phyloP scores from a whole-genome alignment of 2,888 invertebrate species.

The Tetragnatha montana region DNA sequence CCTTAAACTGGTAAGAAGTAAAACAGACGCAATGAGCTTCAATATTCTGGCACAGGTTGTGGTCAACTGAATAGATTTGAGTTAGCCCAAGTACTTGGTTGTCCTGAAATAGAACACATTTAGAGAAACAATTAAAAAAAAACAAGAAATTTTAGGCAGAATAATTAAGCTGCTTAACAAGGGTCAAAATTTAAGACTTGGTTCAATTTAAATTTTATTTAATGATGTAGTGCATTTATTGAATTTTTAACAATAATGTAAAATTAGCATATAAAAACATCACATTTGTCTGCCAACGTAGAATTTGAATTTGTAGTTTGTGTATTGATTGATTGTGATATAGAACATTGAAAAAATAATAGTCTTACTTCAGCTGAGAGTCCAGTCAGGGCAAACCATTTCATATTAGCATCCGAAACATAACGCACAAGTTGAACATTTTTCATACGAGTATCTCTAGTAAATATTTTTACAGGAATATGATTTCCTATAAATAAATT shows the following conservation, averaged over 20 bases:
- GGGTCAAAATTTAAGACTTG: too few species aligned
- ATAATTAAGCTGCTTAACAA: too few species aligned
- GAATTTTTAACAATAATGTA: too few species aligned
- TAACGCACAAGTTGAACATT: constrained; percentile 76
- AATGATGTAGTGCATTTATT: too few species aligned
- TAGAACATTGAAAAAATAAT: background rate
- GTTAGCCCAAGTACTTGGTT: constrained; percentile 76
- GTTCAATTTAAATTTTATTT: too few species aligned
- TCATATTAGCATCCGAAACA: constrained; percentile 75
- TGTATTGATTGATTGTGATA: background rate
- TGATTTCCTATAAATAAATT: constrained; percentile 56
- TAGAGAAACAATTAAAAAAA: background rate
- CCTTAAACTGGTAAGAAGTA: constrained; percentile 75
- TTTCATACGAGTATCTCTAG: constrained; percentile 74
- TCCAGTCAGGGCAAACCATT: constrained; percentile 76
- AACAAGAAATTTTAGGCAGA: too few species aligned
- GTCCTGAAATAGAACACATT: constrained; percentile 73
- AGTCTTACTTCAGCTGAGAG: constrained; percentile 75
- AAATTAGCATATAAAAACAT: too few species aligned
- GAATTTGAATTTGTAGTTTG: background rate
- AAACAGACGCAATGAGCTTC: constrained; percentile 76
- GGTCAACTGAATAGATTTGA: constrained; percentile 76
- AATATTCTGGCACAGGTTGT: constrained; percentile 76
- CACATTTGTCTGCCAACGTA: too few species aligned
- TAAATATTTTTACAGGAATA: constrained; percentile 74